These are phyloP conservation scores for Plutella xylostella DNA, from an alignment of 2,888 invertebrate genomes.

Conservation along the genomic window DNA sequence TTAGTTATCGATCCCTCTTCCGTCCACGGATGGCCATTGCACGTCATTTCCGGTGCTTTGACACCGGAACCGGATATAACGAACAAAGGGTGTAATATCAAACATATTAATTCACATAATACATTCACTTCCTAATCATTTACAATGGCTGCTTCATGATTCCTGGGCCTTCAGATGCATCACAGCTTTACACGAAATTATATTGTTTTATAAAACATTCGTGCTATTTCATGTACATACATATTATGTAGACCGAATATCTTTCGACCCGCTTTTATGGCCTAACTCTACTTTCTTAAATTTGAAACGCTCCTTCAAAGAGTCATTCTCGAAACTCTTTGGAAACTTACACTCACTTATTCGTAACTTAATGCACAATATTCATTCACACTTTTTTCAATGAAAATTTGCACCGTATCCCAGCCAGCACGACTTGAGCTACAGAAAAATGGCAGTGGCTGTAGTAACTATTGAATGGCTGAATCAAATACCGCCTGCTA, in stretches of 20 bases:
- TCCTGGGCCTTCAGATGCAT: too few species aligned
- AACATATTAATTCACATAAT: too few species aligned
- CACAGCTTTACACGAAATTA: too few species aligned
- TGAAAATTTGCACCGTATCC: neutral
- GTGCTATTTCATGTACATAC: too few species aligned
- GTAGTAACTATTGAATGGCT: neutral
- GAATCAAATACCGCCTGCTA: neutral
- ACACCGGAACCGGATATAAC: constrained; percentile 25
- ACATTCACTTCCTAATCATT: too few species aligned
- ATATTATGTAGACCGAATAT: too few species aligned
- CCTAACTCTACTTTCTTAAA: too few species aligned
- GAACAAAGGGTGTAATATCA: too few species aligned
- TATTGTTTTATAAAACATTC: too few species aligned
- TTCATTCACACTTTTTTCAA: constrained; percentile 4
- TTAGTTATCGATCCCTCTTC: neutral
- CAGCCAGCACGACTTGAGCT: neutral
- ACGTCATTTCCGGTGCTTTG: constrained; percentile 35
- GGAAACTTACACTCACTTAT: constrained; percentile 16
- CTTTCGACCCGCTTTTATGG: too few species aligned
- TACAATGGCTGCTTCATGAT: too few species aligned
- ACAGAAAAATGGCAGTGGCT: neutral
- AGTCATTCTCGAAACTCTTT: constrained; percentile 22
- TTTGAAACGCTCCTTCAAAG: constrained; percentile 23
- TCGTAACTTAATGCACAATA: constrained; percentile 11
- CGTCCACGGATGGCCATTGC: constrained; percentile 21